A percentile compares a stretch with the other conserved stretches of the same genome.
These are phyloP conservation scores for Drosophila tripunctata DNA, from an alignment of 2,888 invertebrate genomes.

Conservation along the genomic window DNA sequence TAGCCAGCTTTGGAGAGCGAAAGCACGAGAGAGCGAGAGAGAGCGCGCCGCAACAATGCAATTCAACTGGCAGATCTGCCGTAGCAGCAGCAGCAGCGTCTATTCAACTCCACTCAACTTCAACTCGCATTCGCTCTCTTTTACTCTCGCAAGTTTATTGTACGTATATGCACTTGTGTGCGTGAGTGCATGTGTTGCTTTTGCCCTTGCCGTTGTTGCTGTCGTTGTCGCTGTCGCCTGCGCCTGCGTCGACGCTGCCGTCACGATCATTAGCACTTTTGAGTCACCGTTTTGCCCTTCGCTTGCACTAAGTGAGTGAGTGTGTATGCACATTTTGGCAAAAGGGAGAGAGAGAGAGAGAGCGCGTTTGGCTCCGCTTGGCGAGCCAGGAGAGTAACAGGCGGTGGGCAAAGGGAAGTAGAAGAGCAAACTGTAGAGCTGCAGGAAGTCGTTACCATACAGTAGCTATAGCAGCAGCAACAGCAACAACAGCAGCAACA, in stretches of 20 bases:
- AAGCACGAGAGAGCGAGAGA: background rate
- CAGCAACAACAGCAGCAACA: constrained; percentile 20
- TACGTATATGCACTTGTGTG: constrained; percentile 2
- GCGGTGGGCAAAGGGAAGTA: background rate
- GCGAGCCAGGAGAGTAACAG: background rate
- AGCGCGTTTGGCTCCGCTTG: too few relatives aligned
- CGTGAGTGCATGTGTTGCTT: constrained; percentile 10
- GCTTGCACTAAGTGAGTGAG: constrained; percentile 45
- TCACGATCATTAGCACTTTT: constrained; percentile 67
- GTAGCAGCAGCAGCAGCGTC: constrained; percentile 8
- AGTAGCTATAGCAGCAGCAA: constrained; percentile 49
- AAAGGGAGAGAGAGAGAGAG: constrained; percentile 1
- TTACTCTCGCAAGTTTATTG: constrained; percentile 9
- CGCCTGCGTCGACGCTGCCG: constrained; percentile 18
- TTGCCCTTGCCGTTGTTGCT: constrained; percentile 28
- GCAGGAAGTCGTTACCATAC: constrained; percentile 69
- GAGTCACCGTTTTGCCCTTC: constrained; percentile 64
- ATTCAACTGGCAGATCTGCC: constrained; percentile 39
- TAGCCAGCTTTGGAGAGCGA: too few relatives aligned
- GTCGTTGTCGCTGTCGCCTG: constrained; percentile 9
- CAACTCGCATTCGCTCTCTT: background rate
- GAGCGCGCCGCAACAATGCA: constrained; percentile 5
- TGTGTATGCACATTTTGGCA: constrained; percentile 38
- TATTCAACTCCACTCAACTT: background rate
- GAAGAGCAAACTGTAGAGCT: constrained; percentile 37